phyloP scores from a whole-genome alignment of 2,797 vertebrate genomes.

The Galago senegalensis region DNA sequence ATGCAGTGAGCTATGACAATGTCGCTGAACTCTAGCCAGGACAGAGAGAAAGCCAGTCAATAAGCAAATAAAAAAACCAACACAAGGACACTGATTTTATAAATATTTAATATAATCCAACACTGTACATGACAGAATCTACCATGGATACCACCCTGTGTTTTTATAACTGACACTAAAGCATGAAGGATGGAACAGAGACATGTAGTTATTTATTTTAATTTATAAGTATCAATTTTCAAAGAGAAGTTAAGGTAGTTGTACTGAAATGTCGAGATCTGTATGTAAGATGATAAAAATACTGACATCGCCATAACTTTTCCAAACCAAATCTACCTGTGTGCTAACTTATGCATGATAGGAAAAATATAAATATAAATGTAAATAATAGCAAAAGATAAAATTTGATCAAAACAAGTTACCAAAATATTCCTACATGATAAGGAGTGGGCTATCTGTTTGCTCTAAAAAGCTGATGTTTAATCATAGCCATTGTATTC shows the following conservation, averaged over 20 bases:
- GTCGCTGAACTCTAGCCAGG: neutral
- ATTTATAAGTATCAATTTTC: neutral
- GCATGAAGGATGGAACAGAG: neutral
- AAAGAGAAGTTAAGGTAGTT: neutral
- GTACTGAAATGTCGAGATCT: neutral
- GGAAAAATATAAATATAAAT: neutral
- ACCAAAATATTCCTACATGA: neutral
- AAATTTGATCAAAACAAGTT: conserved; percentile 23
- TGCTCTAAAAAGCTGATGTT: neutral
- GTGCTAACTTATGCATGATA: neutral
- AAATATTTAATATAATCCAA: neutral
- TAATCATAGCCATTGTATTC: neutral
- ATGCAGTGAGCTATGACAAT: neutral
- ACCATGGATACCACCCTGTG: neutral
- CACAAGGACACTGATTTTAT: neutral
- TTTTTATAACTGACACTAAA: neutral
- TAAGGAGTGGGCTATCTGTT: neutral
- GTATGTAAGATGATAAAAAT: conserved; percentile 17
- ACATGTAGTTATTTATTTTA: neutral
- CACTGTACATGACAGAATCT: neutral
- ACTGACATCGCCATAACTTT: neutral
- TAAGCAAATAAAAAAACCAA: neutral
- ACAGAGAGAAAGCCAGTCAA: neutral
- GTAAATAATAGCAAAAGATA: neutral
- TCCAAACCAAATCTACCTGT: neutral